Evolutionary conservation across 2,113 vertebrate genomes (phyloP), one percentile per base, ranked within the genome.

Genomic region (Ginglymostoma cirratum): DNA sequence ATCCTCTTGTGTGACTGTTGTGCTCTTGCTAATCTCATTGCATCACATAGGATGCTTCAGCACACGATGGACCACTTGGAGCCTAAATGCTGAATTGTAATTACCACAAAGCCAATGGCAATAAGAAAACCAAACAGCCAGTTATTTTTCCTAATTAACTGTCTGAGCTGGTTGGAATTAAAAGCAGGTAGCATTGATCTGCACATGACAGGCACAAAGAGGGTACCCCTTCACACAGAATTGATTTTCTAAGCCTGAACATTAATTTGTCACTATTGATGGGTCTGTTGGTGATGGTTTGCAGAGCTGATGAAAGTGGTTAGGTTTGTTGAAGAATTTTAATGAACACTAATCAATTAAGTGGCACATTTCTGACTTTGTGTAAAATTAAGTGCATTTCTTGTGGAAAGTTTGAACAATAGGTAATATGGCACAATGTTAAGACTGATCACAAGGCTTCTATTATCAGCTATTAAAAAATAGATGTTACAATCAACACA

Each of bases 151-250:
- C 97, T 97, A 97, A 97, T 98, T 97, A 97, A 98, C 89, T 30
- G 72, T 6, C 92, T 34, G 55, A 94, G 65, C 38, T 65, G 69
- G 12, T 94, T 97, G 97, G 96, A 97, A 97, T 97, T 96, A 97
- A 97, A 96, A 96, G 65, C 95, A 96, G 96, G 96, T 96, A 93
- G 93, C 96, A 97, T 97, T 97, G 97, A 97, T 98, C 97, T 97
- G 96, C 96, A 97, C 97, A 97, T 97, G 97, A 97, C 97, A 97
- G 95, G 30, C 96, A 94, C 55, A 61, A 5, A 80, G 34, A 85
- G 52, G 72, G 95, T 21, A 21, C 19, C 70, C 15, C 78, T 78
- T 80, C n/a, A 61, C 52, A 65, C 95, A 65, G 95, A 65, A 96
- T 96, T 80, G 80, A 83, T 86, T 65, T 52, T 78, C 65, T 70